phyloP scores from a whole-genome alignment of 2,888 invertebrate species.

The Hemithea aestivaria region DNA sequence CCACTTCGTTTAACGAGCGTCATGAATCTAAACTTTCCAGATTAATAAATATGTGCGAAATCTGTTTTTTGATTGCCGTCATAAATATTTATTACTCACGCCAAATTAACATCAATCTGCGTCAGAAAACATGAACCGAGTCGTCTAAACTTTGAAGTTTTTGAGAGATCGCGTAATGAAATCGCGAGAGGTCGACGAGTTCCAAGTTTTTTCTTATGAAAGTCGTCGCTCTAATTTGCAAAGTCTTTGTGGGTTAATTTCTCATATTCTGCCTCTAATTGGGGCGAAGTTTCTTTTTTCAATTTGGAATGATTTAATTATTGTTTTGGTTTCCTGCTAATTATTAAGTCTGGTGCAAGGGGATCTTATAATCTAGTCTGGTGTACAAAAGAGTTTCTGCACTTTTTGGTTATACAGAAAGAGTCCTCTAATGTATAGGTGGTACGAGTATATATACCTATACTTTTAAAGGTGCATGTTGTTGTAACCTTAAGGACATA shows the following conservation, averaged over 20 bases:
- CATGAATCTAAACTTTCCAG: conserved; percentile 20
- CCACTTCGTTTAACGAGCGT: conserved; percentile 44
- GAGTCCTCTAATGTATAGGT: too few relatives aligned
- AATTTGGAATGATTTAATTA: conserved; percentile 8
- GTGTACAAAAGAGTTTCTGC: too few relatives aligned
- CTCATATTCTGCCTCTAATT: conserved; percentile 49
- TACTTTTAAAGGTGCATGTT: too few relatives aligned
- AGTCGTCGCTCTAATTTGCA: conserved; percentile 39
- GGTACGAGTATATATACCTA: too few relatives aligned
- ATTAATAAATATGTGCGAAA: conserved; percentile 22
- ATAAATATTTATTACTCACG: conserved; percentile 41
- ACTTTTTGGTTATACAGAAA: too few relatives aligned
- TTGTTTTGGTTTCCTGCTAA: too few relatives aligned
- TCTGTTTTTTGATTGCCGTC: conserved; percentile 25
- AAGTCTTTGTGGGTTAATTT: conserved; percentile 55
- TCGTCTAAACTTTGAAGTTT: conserved; percentile 50
- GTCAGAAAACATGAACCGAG: conserved; percentile 47
- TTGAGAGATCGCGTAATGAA: conserved; percentile 51
- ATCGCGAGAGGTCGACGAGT: conserved; percentile 34
- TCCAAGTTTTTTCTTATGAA: conserved; percentile 38
- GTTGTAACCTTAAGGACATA: too few relatives aligned
- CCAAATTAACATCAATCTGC: conserved; percentile 50
- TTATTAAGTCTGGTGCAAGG: too few relatives aligned
- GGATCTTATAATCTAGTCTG: too few relatives aligned
- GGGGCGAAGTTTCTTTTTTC: conserved; percentile 35